These are phyloP conservation scores for Acanthiza pusilla DNA, from an alignment of 2,797 vertebrate species.

Conservation along the genomic window DNA sequence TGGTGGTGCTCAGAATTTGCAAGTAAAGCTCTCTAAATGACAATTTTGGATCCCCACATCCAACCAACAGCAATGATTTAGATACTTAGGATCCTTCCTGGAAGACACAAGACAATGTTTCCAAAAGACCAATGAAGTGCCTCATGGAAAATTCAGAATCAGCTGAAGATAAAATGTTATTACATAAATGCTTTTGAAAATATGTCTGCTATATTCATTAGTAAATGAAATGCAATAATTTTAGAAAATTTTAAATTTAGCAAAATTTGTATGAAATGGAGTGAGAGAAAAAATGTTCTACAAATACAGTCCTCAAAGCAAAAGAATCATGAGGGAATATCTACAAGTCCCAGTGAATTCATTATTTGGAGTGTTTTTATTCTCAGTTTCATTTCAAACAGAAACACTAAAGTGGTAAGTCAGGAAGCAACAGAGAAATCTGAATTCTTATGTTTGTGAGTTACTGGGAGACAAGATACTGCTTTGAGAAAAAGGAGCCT, in stretches of 20 bases:
- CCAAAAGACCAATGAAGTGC: background rate
- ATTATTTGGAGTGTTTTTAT: background rate
- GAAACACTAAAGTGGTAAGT: background rate
- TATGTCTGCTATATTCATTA: background rate
- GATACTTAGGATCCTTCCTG: background rate
- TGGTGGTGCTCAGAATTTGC: background rate
- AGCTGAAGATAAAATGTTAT: background rate
- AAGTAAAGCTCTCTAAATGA: background rate
- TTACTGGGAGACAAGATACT: background rate
- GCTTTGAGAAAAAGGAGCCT: background rate
- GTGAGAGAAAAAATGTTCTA: background rate
- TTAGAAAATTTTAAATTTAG: background rate
- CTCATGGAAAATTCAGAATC: background rate
- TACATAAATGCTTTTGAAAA: background rate
- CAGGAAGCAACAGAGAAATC: background rate
- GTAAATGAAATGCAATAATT: background rate
- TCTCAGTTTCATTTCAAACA: background rate
- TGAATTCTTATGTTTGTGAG: background rate
- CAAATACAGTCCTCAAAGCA: background rate
- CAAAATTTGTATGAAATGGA: background rate
- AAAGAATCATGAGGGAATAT: background rate
- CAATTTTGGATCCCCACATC: background rate
- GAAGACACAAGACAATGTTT: background rate
- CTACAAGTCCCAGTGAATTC: background rate
- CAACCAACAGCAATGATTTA: background rate